Conservation (phyloP, 2,888 invertebrate genomes). For the Melangyna quadrimaculata region DNA sequence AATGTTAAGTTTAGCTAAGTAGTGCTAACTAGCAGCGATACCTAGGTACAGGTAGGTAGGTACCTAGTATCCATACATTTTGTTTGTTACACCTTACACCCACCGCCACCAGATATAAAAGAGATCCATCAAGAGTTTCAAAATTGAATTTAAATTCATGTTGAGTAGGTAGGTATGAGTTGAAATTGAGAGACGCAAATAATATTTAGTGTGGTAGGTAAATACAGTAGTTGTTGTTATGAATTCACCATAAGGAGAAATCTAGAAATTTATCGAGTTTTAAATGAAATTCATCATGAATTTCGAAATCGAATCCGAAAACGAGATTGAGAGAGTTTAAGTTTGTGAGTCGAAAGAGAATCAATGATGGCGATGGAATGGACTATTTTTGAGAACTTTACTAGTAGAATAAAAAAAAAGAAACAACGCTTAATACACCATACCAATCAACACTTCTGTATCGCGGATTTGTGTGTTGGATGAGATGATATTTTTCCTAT, state of each 20-base stretch:
- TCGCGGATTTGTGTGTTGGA: conserved; percentile 33
- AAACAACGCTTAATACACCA: conserved; percentile 7
- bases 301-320: conserved; percentile 14
- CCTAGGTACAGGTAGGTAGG: no score
- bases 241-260: neutral
- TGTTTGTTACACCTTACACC: neutral
- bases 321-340: neutral
- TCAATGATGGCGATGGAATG: no score
- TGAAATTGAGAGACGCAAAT: neutral
- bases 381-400: conserved; percentile 10
- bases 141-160: neutral
- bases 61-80: neutral
- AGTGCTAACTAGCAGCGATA: no score
- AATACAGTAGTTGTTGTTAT: neutral
- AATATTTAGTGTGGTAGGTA: neutral
- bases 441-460: conserved; percentile 35
- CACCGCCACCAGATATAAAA: no score
- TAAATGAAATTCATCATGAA: conserved; percentile 4
- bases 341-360: conserved; percentile 10
- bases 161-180: no score
- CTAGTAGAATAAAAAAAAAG: conserved; percentile 24
- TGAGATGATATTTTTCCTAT: conserved; percentile 35
- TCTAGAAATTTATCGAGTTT: neutral
- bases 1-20: no score
- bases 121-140: neutral